phyloP scores from a whole-genome alignment of 2,113 vertebrate genomes.

The Phycodurus eques region DNA sequence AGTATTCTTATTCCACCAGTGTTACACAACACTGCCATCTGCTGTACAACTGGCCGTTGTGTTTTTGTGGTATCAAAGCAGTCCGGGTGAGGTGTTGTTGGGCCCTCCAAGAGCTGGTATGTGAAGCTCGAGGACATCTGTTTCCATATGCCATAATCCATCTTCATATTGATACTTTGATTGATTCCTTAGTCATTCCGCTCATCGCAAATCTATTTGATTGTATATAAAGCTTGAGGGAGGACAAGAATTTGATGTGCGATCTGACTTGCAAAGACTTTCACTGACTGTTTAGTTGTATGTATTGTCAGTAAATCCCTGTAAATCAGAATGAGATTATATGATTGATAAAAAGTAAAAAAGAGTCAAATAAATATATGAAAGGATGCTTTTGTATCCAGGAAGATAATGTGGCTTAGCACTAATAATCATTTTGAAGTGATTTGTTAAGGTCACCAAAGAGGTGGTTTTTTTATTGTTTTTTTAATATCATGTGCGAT shows the following conservation, averaged over 20 bases:
- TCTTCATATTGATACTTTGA: neutral
- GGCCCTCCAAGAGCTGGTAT: neutral
- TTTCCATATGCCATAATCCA: neutral
- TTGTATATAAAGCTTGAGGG: neutral
- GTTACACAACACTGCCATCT: conserved; percentile 44
- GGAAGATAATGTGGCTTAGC: neutral
- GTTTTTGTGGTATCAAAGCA: neutral
- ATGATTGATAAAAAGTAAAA: neutral
- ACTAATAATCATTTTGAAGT: neutral
- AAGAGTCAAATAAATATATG: neutral
- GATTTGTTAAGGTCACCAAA: neutral
- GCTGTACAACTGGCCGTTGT: conserved; percentile 26
- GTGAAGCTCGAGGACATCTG: neutral
- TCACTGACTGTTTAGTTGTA: neutral
- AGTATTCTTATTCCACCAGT: neutral
- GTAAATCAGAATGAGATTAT: neutral
- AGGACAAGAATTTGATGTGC: neutral
- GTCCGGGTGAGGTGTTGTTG: neutral
- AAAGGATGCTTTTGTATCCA: neutral
- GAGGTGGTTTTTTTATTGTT: neutral
- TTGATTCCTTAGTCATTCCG: neutral
- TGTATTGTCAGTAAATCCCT: neutral
- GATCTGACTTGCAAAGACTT: neutral
- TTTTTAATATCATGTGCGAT: neutral
- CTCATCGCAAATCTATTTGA: neutral